These are phyloP conservation scores for Scytalopus superciliaris DNA, from an alignment of 2,113 vertebrate genomes.

Conservation along the genomic window DNA sequence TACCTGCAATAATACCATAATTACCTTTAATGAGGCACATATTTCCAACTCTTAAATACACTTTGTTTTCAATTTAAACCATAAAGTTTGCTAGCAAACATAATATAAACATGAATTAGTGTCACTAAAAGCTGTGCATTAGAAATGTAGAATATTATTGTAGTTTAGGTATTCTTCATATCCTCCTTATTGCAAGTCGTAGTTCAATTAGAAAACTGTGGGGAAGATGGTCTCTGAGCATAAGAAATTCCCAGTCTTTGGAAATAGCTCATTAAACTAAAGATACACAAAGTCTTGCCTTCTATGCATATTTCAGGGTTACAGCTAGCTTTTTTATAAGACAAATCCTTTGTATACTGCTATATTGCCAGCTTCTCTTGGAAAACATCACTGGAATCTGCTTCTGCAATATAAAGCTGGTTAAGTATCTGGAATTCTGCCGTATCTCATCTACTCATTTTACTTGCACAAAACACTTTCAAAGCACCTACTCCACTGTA, in stretches of 20 bases:
- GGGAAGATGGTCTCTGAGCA: neutral
- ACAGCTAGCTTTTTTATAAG: neutral
- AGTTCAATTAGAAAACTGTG: neutral
- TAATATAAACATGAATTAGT: neutral
- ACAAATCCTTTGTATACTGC: accelerated
- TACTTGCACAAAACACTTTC: neutral
- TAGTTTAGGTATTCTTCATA: neutral
- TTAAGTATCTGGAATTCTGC: neutral
- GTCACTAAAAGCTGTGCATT: neutral
- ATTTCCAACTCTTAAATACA: neutral
- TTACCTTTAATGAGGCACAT: neutral
- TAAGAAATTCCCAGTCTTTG: neutral
- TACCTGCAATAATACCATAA: accelerated
- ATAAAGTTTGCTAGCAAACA: neutral
- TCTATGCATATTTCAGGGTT: neutral
- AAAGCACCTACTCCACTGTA: neutral
- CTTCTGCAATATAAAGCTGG: neutral
- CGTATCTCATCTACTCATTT: neutral
- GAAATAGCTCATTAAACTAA: neutral
- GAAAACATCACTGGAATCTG: neutral
- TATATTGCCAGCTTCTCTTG: neutral
- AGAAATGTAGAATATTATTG: neutral
- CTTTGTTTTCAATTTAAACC: neutral
- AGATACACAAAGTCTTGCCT: neutral
- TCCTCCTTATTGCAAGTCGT: neutral